These are phyloP conservation scores for Lerista edwardsae DNA, from an alignment of 2,797 vertebrate species.

Conservation along the genomic window DNA sequence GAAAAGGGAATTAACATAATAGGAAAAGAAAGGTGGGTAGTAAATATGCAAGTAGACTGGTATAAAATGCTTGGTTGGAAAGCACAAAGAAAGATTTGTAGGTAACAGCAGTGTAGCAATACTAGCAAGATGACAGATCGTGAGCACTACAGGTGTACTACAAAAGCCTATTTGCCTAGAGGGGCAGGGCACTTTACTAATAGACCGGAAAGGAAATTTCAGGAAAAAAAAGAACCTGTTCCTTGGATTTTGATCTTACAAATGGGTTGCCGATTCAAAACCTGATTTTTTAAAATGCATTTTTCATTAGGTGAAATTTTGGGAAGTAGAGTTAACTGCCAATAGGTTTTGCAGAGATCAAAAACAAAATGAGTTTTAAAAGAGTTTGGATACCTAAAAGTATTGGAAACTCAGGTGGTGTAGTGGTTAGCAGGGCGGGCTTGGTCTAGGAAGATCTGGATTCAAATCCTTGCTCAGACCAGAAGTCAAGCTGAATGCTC, in stretches of 20 bases:
- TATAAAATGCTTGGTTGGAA: too few relatives aligned
- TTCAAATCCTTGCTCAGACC: background rate
- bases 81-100: too few relatives aligned
- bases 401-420: background rate
- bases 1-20: too few relatives aligned
- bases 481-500: background rate
- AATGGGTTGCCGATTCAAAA: background rate
- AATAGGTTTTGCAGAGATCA: background rate
- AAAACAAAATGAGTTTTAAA: background rate
- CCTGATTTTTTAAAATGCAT: background rate
- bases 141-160: background rate
- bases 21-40: too few relatives aligned
- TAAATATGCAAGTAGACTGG: too few relatives aligned
- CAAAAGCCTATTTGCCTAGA: background rate
- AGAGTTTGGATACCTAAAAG: background rate
- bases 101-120: background rate
- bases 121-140: background rate
- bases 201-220: background rate
- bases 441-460: background rate
- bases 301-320: background rate
- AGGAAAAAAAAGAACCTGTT: too few relatives aligned
- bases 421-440: background rate
- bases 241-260: too few relatives aligned
- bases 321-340: background rate
- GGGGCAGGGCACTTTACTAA: background rate